These are phyloP conservation scores for Amphipoea lucens DNA, from an alignment of 2,888 invertebrate genomes.

Conservation along the genomic window DNA sequence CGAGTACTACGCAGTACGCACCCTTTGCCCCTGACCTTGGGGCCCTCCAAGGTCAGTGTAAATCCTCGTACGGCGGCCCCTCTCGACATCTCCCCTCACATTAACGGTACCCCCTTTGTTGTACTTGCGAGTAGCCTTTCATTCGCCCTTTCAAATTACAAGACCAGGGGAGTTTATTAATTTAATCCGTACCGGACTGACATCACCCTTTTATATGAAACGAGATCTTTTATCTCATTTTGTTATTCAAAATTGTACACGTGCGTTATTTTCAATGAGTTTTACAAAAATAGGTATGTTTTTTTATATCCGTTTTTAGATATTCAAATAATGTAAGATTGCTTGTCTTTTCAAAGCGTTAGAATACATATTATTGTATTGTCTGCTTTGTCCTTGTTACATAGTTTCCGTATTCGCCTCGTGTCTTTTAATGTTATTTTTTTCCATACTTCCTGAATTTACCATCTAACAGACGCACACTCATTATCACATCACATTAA, in stretches of 20 bases:
- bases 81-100: constrained; percentile 9
- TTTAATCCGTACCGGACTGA: background rate
- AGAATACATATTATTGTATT: background rate
- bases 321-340: constrained; percentile 7
- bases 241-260: constrained; percentile 10
- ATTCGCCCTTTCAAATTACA: constrained; percentile 15
- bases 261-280: constrained; percentile 4
- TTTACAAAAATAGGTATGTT: background rate
- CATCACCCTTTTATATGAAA: constrained; percentile 24
- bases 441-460: background rate
- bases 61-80: background rate
- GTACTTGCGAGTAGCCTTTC: constrained; percentile 15
- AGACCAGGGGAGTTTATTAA: constrained; percentile 8
- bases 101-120: constrained; percentile 26
- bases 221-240: background rate
- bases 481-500: background rate
- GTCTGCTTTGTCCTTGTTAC: constrained; percentile 8
- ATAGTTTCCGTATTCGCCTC: background rate
- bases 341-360: constrained; percentile 1
- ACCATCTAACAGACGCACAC: background rate
- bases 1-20: constrained; percentile 11
- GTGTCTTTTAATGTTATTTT: background rate
- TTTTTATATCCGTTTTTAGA: background rate
- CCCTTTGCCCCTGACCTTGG: constrained; percentile 40
- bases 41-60: constrained; percentile 39